phyloP scores from a whole-genome alignment of 2,113 vertebrate species.

The Taurulus bubalis region DNA sequence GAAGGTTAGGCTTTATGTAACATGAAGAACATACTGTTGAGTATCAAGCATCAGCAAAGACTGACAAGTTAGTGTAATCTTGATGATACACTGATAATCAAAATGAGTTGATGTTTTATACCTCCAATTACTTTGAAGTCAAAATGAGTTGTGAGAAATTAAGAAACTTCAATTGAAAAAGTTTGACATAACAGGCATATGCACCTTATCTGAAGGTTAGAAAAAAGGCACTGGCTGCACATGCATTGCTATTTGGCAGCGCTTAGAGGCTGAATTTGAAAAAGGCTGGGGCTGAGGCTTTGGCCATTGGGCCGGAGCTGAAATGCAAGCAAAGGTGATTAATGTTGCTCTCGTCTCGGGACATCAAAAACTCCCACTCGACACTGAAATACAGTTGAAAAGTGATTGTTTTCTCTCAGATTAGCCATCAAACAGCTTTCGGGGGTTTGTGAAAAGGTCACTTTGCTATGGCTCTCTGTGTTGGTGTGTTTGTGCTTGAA shows the following conservation, averaged over 20 bases:
- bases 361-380: slow-evolving; percentile 66
- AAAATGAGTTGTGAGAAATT: slow-evolving; percentile 19
- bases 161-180: slow-evolving; percentile 31
- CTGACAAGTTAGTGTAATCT: neutral
- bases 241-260: slow-evolving; percentile 51
- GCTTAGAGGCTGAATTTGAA: slow-evolving; percentile 51
- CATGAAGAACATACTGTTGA: neutral
- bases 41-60: neutral
- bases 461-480: slow-evolving; percentile 13
- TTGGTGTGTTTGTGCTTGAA: neutral
- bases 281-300: slow-evolving; percentile 34
- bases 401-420: slow-evolving; percentile 64
- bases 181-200: slow-evolving; percentile 36
- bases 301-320: slow-evolving; percentile 66
- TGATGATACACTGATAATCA: neutral
- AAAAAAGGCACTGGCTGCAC: slow-evolving; percentile 44
- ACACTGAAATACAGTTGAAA: slow-evolving; percentile 71
- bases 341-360: slow-evolving; percentile 63
- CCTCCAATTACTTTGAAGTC: slow-evolving; percentile 18
- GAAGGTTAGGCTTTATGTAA: slow-evolving; percentile 14
- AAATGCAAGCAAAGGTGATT: slow-evolving; percentile 76
- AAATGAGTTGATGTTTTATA: slow-evolving; percentile 17
- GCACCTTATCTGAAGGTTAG: slow-evolving; percentile 33
- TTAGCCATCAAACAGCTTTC: slow-evolving; percentile 66
- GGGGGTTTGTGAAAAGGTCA: slow-evolving; percentile 53